These are phyloP conservation scores for Apamea sordens DNA, from an alignment of 2,888 invertebrate species.

Conservation along the genomic window DNA sequence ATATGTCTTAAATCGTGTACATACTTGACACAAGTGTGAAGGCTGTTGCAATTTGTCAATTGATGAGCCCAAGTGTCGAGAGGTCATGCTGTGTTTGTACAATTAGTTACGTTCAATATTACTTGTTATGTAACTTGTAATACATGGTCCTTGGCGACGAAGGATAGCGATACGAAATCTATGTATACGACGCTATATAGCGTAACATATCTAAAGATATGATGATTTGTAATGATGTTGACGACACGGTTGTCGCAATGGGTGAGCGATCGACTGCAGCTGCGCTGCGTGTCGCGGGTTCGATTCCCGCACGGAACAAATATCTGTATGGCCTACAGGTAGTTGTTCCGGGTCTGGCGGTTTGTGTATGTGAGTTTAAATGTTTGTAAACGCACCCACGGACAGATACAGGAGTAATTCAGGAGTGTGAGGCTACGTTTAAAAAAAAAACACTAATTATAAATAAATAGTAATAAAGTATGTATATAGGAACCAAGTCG, in stretches of 20 bases:
- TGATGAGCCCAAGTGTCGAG: conserved; percentile 52
- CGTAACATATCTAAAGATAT: neutral
- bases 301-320: too few relatives aligned
- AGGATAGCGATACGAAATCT: neutral
- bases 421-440: too few relatives aligned
- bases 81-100: conserved; percentile 69
- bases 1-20: conserved; percentile 31
- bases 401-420: too few relatives aligned
- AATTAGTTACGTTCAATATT: conserved; percentile 60
- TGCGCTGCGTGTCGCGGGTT: too few relatives aligned
- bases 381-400: too few relatives aligned
- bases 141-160: neutral
- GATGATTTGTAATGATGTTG: neutral
- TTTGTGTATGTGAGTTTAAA: too few relatives aligned
- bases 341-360: too few relatives aligned
- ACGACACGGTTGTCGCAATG: too few relatives aligned
- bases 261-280: too few relatives aligned
- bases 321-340: too few relatives aligned
- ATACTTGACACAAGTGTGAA: conserved; percentile 53
- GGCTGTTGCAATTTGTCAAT: conserved; percentile 67
- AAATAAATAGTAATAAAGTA: neutral
- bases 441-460: too few relatives aligned
- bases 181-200: neutral
- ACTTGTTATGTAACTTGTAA: conserved; percentile 17
- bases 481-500: neutral